Evolutionary conservation across 2,888 invertebrate genomes (phyloP).

Genomic region (Cataglyphis cursor): DNA sequence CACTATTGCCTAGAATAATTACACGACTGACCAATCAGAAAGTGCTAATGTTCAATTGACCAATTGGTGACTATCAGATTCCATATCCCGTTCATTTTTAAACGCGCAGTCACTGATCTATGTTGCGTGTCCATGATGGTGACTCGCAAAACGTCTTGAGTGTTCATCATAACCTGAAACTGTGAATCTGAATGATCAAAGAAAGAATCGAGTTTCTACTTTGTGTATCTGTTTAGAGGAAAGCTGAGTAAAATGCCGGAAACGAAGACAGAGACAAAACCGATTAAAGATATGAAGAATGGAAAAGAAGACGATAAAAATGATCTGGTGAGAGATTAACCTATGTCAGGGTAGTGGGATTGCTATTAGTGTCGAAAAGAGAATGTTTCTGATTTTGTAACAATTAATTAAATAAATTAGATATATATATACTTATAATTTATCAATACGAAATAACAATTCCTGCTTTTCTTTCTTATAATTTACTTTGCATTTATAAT

Average conservation of each 20-base stretch:
- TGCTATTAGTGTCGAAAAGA: conserved; percentile 30
- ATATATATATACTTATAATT: conserved; percentile 50
- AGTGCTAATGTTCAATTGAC: too few species aligned
- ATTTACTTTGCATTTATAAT: background rate
- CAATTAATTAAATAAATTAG: conserved; percentile 43
- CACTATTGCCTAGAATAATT: too few species aligned
- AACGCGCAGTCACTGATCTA: background rate
- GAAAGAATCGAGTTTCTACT: conserved; percentile 43
- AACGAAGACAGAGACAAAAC: conserved; percentile 85
- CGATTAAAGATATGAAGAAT: conserved; percentile 85
- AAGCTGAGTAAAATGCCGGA: conserved; percentile 82
- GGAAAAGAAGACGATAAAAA: conserved; percentile 87
- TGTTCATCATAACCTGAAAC: conserved; percentile 70
- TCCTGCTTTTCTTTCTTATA: background rate
- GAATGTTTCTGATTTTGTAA: conserved; percentile 5
- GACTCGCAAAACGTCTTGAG: conserved; percentile 79
- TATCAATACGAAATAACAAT: conserved; percentile 19
- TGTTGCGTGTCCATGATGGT: conserved; percentile 64
- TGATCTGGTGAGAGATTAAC: conserved; percentile 86
- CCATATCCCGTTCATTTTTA: too few species aligned
- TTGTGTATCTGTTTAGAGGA: conserved; percentile 50
- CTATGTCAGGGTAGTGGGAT: background rate
- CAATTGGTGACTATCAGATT: too few species aligned
- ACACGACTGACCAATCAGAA: too few species aligned
- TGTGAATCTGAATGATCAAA: conserved; percentile 60